Evolutionary conservation across 1,140 invertebrate genomes (phyloP).

Genomic region (Aphidius ervi): DNA sequence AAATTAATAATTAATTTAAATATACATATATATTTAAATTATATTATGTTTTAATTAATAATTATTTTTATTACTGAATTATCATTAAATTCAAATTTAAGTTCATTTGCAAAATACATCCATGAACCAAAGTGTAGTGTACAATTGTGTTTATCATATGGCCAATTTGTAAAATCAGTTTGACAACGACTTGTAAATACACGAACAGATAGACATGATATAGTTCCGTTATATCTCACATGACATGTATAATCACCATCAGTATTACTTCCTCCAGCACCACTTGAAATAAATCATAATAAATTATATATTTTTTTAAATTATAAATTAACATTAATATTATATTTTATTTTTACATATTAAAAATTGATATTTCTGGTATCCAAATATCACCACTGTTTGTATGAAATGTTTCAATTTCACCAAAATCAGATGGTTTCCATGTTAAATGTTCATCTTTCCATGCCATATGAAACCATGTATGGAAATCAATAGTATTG

Average conservation of each 20-base stretch:
- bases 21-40: no score
- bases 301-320: constrained; percentile 6
- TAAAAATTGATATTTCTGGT: constrained; percentile 52
- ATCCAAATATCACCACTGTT: constrained; percentile 49
- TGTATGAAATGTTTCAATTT: constrained; percentile 41
- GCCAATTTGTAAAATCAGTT: constrained; percentile 44
- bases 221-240: constrained; percentile 28
- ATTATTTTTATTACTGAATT: constrained; percentile 28
- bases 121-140: constrained; percentile 48
- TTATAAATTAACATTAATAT: constrained; percentile 4
- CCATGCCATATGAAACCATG: constrained; percentile 42
- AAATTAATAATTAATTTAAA: not conserved
- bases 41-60: no score
- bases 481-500: constrained; percentile 26
- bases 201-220: constrained; percentile 35
- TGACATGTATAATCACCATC: constrained; percentile 23
- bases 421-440: constrained; percentile 47
- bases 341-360: constrained; percentile 41
- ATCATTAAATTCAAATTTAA: constrained; percentile 48
- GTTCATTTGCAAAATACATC: constrained; percentile 59
- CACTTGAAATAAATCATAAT: not conserved
- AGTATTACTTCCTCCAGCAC: no score
- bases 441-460: constrained; percentile 50
- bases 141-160: constrained; percentile 47
- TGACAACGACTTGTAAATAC: constrained; percentile 38